Percentiles rank a stretch among this genome's conserved stretches.
phyloP scores from a whole-genome alignment of 2,113 vertebrate genomes.

The Axis porcinus region DNA sequence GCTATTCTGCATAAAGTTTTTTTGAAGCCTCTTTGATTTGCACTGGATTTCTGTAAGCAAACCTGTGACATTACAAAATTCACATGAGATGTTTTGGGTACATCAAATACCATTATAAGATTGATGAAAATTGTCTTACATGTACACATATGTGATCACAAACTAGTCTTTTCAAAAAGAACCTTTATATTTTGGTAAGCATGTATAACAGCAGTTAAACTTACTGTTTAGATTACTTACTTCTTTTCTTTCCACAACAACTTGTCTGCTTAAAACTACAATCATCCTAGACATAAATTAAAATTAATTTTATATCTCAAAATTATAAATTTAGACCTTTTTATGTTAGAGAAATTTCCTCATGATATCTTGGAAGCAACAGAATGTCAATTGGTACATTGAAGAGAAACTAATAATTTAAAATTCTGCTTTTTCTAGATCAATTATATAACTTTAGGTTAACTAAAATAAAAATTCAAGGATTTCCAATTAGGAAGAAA shows the following conservation, averaged over 20 bases:
- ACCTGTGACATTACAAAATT: conserved; percentile 76
- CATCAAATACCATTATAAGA: not conserved
- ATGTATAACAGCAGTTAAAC: not conserved
- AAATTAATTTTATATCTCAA: not conserved
- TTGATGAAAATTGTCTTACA: not conserved
- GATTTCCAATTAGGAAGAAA: not conserved
- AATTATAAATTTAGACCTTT: conserved; percentile 9
- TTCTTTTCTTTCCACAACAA: not conserved
- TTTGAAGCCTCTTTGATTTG: conserved; percentile 93
- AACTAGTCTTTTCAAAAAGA: conserved; percentile 27
- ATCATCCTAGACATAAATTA: not conserved
- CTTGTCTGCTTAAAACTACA: not conserved
- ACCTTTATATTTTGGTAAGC: not conserved
- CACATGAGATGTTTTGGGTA: not conserved
- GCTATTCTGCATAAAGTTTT: conserved; percentile 86
- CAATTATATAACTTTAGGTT: not conserved
- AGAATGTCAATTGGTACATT: not conserved
- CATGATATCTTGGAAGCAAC: not conserved
- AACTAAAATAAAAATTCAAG: not conserved
- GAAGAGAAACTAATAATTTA: not conserved
- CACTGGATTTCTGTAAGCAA: conserved; percentile 96
- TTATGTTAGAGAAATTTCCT: not conserved
- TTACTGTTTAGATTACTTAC: not conserved
- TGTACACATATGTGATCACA: not conserved
- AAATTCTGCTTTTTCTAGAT: conserved; percentile 21